Base-by-base conservation (phyloP, 1,140 invertebrate genomes). In the Pseudoatta argentina region DNA sequence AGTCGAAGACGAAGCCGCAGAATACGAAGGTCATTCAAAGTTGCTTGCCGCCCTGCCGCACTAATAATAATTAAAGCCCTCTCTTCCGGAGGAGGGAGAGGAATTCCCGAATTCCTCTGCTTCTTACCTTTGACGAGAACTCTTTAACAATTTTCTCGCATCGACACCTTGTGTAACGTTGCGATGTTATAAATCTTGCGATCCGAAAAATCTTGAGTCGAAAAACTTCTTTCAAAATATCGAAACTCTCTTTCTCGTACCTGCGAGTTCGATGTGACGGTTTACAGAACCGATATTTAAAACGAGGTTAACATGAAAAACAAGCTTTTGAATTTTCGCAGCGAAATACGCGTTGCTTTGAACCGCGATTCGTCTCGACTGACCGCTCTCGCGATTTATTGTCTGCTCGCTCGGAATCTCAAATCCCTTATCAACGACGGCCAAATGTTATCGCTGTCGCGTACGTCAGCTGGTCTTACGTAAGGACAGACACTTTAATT, bases 21-120 rank as follows among this genome's bases (percentile, higher is more conserved):
- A 94, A 94, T 91, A 94, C 91, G 91, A 94, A 94, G 92, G 93
- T 94, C 94, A 94, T 94, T 91, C 93, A 93, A 92, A 87, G 76
- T 59, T 76, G 78, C 86, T 79, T 79, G 59, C 63, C 57, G 10
- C 69, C 83, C 16, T 57, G 61, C 27, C 21, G 61, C n/a, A 59
- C 69, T 61, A 27, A 16, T 61, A 27, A 21, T 73, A 57, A 83
- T 61, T 21, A 59, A 51, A 73, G 18, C 48, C 30, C 63, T 39
- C 76, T 77, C 75, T 77, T 77, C 39, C 73, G 73, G 75, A 61
- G 53, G 30, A 44, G 30, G 55, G 55, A 59, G 34, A 21, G 34
- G 34, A 27, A 27, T 57, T 77, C 53, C 18, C 51, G 27, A 18
- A 48, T 30, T 34, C 5, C 34, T 4, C n/a, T 39, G 14, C 77